A percentile compares a stretch with the other conserved stretches of the same genome.
phyloP scores from a whole-genome alignment of 2,888 invertebrate genomes.

The Athetis lepigone region DNA sequence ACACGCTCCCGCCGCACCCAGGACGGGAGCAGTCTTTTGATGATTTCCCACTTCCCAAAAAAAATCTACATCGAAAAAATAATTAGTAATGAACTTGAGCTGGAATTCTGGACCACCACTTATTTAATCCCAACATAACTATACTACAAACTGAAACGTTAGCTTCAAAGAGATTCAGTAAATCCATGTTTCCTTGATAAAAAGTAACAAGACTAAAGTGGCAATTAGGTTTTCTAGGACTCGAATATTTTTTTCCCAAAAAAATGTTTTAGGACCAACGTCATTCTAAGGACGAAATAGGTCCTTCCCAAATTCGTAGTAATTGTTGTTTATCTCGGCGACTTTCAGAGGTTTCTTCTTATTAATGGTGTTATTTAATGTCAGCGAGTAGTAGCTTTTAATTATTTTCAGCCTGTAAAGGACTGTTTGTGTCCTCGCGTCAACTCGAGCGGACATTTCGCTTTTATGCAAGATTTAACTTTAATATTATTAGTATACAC shows the following conservation, averaged over 20 bases:
- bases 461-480: conserved; percentile 77
- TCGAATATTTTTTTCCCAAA: conserved; percentile 51
- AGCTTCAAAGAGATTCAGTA: not conserved
- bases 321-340: conserved; percentile 86
- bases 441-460: conserved; percentile 76
- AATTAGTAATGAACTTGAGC: no score
- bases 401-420: conserved; percentile 82
- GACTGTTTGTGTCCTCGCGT: conserved; percentile 76
- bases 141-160: conserved; percentile 4
- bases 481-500: conserved; percentile 69
- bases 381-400: conserved; percentile 83
- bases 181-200: conserved; percentile 13
- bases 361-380: conserved; percentile 87
- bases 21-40: no score
- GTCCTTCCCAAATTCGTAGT: conserved; percentile 75
- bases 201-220: conserved; percentile 26
- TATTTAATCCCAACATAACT: not conserved
- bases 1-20: no score
- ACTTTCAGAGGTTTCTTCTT: conserved; percentile 83
- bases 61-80: no score
- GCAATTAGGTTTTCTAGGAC: conserved; percentile 37
- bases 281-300: conserved; percentile 70
- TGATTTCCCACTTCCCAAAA: no score
- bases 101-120: not conserved
- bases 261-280: conserved; percentile 63